Conservation (phyloP, 1,140 invertebrate genomes). For the Trichogramma pretiosum region DNA sequence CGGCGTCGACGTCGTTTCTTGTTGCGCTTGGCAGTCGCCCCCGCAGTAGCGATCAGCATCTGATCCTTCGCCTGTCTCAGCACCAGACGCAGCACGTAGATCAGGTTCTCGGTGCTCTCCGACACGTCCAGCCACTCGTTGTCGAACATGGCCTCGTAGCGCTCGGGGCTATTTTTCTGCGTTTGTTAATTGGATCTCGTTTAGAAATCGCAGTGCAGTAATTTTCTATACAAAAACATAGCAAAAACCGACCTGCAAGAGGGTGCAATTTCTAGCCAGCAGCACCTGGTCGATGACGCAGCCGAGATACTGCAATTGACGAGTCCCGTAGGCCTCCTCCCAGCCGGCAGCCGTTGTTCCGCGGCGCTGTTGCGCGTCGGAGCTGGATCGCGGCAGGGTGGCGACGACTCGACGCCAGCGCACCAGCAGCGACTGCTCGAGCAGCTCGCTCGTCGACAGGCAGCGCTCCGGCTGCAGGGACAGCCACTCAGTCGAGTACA, state of each 20-base stretch:
- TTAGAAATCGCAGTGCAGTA: neutral
- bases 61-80: conserved; percentile 55
- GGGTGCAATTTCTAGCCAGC: conserved; percentile 19
- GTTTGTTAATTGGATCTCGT: too few species aligned
- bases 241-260: conserved; percentile 21
- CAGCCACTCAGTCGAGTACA: conserved; percentile 16
- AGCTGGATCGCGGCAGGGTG: conserved; percentile 25
- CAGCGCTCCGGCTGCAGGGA: neutral
- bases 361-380: conserved; percentile 19
- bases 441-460: conserved; percentile 13
- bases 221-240: too few species aligned
- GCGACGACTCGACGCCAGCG: conserved; percentile 28
- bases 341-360: too few species aligned
- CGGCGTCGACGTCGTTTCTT: conserved; percentile 11
- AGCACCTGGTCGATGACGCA: conserved; percentile 29
- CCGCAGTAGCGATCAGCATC: conserved; percentile 26
- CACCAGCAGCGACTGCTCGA: conserved; percentile 27
- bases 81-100: conserved; percentile 53
- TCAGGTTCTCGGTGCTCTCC: conserved; percentile 49
- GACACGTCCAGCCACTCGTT: too few species aligned
- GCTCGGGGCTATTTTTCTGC: too few species aligned
- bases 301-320: conserved; percentile 43
- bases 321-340: conserved; percentile 35
- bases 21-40: conserved; percentile 16
- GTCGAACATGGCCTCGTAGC: too few species aligned